Conservation (phyloP, 2,888 invertebrate species). For the Gnatocerus cornutus region DNA sequence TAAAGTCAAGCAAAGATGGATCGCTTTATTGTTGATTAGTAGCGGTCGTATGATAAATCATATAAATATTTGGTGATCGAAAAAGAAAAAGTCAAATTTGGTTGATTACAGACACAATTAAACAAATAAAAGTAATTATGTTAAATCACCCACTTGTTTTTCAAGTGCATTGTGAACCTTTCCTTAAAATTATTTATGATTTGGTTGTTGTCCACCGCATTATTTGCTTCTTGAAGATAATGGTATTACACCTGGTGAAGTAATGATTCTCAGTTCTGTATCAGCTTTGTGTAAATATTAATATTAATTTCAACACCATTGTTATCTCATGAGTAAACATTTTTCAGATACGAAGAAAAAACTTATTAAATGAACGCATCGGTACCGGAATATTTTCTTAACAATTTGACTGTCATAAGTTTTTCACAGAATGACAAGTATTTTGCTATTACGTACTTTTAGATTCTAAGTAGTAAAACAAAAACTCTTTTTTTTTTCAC, state of each 20-base stretch:
- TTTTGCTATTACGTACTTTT: too few relatives aligned
- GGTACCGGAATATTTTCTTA: background rate
- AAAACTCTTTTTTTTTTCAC: too few relatives aligned
- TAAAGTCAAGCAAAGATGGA: too few relatives aligned
- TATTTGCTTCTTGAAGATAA: conserved; percentile 31
- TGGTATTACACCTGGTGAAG: conserved; percentile 28
- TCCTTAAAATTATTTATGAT: conserved; percentile 36
- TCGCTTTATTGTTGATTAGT: background rate
- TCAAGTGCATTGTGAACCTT: conserved; percentile 5
- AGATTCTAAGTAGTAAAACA: too few relatives aligned
- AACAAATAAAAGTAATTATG: background rate
- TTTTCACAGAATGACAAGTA: too few relatives aligned
- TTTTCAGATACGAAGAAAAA: conserved; percentile 25
- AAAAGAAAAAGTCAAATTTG: too few relatives aligned
- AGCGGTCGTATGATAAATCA: too few relatives aligned
- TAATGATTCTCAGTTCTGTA: conserved; percentile 32
- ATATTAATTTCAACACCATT: conserved; percentile 56
- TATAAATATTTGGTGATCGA: too few relatives aligned
- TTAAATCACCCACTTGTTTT: background rate
- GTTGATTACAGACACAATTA: background rate
- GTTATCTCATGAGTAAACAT: conserved; percentile 45
- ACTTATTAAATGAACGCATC: background rate
- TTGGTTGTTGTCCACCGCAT: conserved; percentile 10
- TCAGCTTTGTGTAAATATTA: conserved; percentile 55
- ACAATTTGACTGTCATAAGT: too few relatives aligned